Percentiles rank a stretch among this genome's conserved stretches.
Evolutionary conservation across 2,797 vertebrate genomes (phyloP).

Genomic region (Hozukius guyotensis): DNA sequence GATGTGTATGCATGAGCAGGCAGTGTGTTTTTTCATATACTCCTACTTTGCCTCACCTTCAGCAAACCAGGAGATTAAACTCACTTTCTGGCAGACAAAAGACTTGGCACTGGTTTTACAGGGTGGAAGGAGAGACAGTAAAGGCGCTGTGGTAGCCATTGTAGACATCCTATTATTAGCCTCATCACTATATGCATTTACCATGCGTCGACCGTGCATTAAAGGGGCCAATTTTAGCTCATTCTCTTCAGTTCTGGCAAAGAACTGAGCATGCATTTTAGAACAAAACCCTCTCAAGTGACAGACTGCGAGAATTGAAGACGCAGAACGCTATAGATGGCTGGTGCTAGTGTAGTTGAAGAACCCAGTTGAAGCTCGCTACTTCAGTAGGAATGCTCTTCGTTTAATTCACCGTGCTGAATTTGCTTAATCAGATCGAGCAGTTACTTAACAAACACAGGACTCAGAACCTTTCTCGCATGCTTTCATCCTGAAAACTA

Average conservation of each 20-base stretch:
- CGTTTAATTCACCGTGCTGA: slow-evolving; percentile 10
- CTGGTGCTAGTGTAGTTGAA: not conserved
- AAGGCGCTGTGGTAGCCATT: slow-evolving; percentile 26
- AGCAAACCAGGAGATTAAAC: slow-evolving; percentile 23
- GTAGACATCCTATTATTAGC: slow-evolving; percentile 57
- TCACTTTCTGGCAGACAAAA: slow-evolving; percentile 24
- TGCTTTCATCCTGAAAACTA: not conserved
- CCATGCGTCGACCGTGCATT: slow-evolving; percentile 38
- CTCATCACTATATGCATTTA: slow-evolving; percentile 48
- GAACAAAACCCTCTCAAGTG: slow-evolving; percentile 37
- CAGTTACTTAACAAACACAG: not conserved
- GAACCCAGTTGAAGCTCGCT: not conserved
- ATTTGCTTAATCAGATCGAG: not conserved
- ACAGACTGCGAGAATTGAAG: slow-evolving; percentile 26
- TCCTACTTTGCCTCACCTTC: slow-evolving; percentile 11
- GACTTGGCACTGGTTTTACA: slow-evolving; percentile 32
- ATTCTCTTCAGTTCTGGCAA: slow-evolving; percentile 23
- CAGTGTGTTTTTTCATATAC: not conserved
- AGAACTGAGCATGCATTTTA: slow-evolving; percentile 40
- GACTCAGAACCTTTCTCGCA: not conserved
- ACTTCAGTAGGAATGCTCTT: slow-evolving; percentile 1
- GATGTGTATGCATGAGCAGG: slow-evolving; percentile 14
- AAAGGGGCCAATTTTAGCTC: slow-evolving; percentile 37
- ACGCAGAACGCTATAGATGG: slow-evolving; percentile 22
- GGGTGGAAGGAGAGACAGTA: slow-evolving; percentile 26